Conservation (phyloP, 1,140 invertebrate genomes). For the Oryctes rhinoceros region DNA sequence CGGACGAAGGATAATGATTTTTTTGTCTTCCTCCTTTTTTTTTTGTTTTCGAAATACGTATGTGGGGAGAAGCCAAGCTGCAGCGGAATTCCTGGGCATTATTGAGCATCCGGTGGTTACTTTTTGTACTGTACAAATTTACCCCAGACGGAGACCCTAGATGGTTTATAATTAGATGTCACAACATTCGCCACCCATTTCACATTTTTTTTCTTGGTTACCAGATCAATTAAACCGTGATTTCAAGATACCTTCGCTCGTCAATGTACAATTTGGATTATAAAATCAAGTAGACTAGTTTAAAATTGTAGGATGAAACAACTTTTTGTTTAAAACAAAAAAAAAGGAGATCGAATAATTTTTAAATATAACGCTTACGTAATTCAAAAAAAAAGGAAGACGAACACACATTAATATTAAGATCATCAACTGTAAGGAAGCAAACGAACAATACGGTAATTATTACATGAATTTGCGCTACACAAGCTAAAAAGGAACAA, state of each 20-base stretch:
- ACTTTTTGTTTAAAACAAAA: not conserved
- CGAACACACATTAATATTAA: not conserved
- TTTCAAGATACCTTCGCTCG: too few species aligned
- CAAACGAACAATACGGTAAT: too few species aligned
- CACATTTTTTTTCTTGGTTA: too few species aligned
- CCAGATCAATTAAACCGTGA: not conserved
- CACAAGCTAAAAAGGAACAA: not conserved
- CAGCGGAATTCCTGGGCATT: conserved; percentile 12
- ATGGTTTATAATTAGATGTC: not conserved
- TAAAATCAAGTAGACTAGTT: too few species aligned
- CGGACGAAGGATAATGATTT: too few species aligned
- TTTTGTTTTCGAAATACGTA: not conserved
- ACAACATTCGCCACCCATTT: not conserved
- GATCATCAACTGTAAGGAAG: too few species aligned
- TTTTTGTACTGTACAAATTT: conserved; percentile 3
- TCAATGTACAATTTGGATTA: too few species aligned
- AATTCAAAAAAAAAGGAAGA: not conserved
- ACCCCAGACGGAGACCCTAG: not conserved
- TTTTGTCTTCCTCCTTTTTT: too few species aligned
- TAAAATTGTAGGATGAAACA: not conserved
- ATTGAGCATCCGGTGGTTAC: conserved; percentile 1
- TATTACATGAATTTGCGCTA: too few species aligned
- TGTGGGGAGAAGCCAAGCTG: not conserved
- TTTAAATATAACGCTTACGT: conserved; percentile 15
- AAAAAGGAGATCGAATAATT: not conserved